These are phyloP conservation scores for Wiebesia pumilae DNA, from an alignment of 1,140 invertebrate species.

Conservation along the genomic window DNA sequence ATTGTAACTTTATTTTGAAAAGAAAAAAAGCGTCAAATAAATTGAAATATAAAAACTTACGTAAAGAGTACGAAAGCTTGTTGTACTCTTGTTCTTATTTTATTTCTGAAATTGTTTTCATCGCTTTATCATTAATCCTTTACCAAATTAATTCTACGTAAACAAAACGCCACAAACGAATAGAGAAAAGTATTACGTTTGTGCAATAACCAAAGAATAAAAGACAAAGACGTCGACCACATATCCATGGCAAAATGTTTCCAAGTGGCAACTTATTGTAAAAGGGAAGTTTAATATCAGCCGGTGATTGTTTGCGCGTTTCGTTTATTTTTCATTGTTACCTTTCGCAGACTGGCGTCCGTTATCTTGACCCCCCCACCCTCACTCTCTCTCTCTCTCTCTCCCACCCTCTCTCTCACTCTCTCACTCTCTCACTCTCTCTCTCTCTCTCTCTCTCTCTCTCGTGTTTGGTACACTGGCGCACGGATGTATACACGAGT, in stretches of 20 bases:
- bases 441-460: too few species aligned
- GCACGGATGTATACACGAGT: neutral
- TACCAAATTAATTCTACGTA: too few species aligned
- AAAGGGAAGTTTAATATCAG: slow-evolving; percentile 45
- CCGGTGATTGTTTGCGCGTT: slow-evolving; percentile 37
- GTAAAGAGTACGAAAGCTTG: too few species aligned
- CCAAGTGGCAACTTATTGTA: slow-evolving; percentile 35
- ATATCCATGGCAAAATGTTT: neutral
- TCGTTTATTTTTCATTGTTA: slow-evolving; percentile 47
- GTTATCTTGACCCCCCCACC: too few species aligned
- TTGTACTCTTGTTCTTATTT: neutral
- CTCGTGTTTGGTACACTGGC: neutral
- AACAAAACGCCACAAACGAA: neutral
- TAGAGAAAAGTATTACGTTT: neutral
- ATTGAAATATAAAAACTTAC: too few species aligned
- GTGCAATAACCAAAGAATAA: neutral
- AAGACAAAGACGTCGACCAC: neutral
- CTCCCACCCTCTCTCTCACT: too few species aligned
- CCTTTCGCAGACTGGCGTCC: neutral
- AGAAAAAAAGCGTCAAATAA: too few species aligned
- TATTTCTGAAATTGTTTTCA: too few species aligned
- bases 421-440: too few species aligned
- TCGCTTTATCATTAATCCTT: too few species aligned
- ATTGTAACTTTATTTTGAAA: too few species aligned
- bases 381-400: too few species aligned